These are phyloP conservation scores for Calameuta pallipes DNA, from an alignment of 2,888 invertebrate genomes.

Conservation along the genomic window DNA sequence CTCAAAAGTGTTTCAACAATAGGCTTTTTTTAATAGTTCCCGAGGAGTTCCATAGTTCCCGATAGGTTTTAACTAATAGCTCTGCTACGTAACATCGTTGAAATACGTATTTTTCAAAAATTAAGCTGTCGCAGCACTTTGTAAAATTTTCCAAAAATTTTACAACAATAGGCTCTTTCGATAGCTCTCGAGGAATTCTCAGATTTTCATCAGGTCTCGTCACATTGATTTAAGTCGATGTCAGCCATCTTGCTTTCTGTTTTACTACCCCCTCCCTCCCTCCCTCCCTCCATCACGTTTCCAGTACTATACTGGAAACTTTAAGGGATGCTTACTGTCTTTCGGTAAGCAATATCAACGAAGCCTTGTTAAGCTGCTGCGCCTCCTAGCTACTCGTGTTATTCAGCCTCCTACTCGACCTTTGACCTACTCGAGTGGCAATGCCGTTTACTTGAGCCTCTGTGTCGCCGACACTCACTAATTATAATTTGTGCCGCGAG, in stretches of 20 bases:
- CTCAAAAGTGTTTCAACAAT: too few relatives aligned
- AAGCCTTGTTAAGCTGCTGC: not conserved
- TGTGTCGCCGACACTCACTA: conserved; percentile 39
- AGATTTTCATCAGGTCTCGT: not conserved
- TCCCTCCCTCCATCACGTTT: too few relatives aligned
- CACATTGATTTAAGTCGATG: not conserved
- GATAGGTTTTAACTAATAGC: too few relatives aligned
- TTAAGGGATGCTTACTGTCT: not conserved
- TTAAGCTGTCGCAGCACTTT: too few relatives aligned
- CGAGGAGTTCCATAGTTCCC: too few relatives aligned
- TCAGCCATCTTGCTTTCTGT: not conserved
- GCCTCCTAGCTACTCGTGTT: not conserved
- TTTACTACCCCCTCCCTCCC: not conserved
- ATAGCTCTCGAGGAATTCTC: not conserved
- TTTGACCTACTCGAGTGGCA: not conserved
- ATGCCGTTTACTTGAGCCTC: not conserved
- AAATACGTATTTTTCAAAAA: too few relatives aligned
- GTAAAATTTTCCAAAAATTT: too few relatives aligned
- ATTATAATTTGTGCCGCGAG: conserved; percentile 46
- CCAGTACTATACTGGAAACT: not conserved
- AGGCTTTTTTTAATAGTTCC: too few relatives aligned
- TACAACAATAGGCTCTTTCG: too few relatives aligned
- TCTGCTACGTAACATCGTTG: too few relatives aligned
- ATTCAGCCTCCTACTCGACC: not conserved
- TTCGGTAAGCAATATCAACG: not conserved